Conservation (phyloP, 1,140 invertebrate species). For the Drosophila ironensis region DNA sequence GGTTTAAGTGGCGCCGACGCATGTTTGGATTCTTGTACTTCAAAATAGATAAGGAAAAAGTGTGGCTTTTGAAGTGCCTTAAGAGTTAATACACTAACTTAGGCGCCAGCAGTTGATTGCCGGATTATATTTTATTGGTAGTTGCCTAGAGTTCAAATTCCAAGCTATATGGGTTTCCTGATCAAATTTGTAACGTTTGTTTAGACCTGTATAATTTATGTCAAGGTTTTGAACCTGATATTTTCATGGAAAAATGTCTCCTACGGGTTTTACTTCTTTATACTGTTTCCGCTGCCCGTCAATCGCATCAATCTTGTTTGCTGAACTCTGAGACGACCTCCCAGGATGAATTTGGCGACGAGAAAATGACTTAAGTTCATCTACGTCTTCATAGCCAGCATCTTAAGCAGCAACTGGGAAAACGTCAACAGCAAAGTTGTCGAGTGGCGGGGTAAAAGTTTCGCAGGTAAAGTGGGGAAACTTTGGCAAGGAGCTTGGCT, state of each 20-base stretch:
- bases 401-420: background rate
- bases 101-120: background rate
- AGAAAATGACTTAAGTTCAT: constrained; percentile 7
- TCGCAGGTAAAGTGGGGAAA: constrained; percentile 3
- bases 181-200: no score
- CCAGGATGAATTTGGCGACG: constrained; percentile 1
- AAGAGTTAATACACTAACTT: no score
- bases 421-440: constrained; percentile 15
- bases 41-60: no score
- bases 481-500: background rate
- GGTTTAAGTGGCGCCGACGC: no score
- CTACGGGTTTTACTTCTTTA: background rate
- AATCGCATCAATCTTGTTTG: constrained; percentile 17
- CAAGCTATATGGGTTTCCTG: no score
- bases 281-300: background rate
- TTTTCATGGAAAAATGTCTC: background rate
- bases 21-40: no score
- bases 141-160: background rate
- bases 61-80: background rate
- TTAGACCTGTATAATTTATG: no score
- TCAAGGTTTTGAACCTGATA: no score
- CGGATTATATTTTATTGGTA: background rate
- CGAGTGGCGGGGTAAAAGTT: constrained; percentile 14
- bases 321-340: constrained; percentile 10
- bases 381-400: background rate